Base-by-base conservation (phyloP, 2,888 invertebrate species). In the Campoletis raptor region DNA sequence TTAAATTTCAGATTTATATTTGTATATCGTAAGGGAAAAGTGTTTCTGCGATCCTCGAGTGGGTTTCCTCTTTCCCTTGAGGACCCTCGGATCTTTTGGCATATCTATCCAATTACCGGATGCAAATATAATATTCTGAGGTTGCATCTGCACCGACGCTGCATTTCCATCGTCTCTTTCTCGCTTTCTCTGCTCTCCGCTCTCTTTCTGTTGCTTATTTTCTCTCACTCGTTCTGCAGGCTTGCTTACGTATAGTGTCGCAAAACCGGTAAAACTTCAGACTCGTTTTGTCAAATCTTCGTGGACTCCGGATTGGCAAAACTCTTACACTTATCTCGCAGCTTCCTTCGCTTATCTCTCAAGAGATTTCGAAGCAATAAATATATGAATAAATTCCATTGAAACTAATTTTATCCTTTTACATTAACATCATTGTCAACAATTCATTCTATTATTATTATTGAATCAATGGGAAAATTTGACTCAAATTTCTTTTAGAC, bases 101-200 rank as follows among this genome's bases (percentile, higher is more conserved):
- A 77, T 89, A 87, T 87, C 88, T 86, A 81, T 86, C 87, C 89
- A 89, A 89, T 89, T 89, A 89, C 87, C 81, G 85, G 86, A 89
- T 89, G 88, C 86, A 88, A 89, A 88, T 88, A 87, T 83, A 87
- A 88, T 81, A 81, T 74, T 70, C 67, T 37, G n/a, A 67, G 21
- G 54, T 52, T 74, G 40, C 52, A 15, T 37, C 30, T 36, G 64
- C 72, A 21, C 81, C 72, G 30, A 48, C 54, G 12, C 40, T 64
- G 54, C 79, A 42, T 37, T 42, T 36, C 67, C 12, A 61, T 21
- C 45, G 45, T 64, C 18, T 66, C 74, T 78, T 12, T 5, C 24
- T 52, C 48, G 4, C 52, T 36, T 21, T 67, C 36, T 15, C 9
- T 66, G 8, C 37, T n/a, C 1, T 24, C 48, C 30, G 1, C 21